phyloP scores from a whole-genome alignment of 2,113 vertebrate species.

The Hemiscyllium ocellatum region DNA sequence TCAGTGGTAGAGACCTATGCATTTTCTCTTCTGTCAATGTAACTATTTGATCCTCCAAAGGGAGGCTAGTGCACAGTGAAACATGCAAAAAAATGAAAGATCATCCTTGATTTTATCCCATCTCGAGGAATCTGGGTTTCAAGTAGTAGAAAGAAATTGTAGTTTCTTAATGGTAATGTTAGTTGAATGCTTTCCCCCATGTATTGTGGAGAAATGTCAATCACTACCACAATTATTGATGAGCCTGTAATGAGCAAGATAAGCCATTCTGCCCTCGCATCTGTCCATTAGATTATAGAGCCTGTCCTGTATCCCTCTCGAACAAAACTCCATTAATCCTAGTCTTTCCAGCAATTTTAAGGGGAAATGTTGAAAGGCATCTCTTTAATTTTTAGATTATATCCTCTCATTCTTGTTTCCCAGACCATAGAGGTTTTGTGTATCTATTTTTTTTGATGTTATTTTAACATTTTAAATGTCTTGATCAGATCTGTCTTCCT shows the following conservation, averaged over 20 bases:
- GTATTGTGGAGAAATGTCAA: background rate
- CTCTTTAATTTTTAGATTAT: background rate
- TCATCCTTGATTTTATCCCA: background rate
- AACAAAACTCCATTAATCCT: background rate
- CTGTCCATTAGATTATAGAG: background rate
- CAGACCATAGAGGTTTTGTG: background rate
- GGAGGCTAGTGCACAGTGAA: background rate
- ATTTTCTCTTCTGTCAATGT: background rate
- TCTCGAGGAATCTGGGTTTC: background rate
- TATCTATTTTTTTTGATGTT: background rate
- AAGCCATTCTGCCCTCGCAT: background rate
- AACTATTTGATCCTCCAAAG: background rate
- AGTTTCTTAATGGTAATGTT: background rate
- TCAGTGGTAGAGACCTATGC: background rate
- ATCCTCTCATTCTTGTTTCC: background rate
- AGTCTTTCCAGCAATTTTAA: background rate
- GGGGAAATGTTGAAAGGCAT: background rate
- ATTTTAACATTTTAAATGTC: background rate
- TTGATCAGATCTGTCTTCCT: background rate
- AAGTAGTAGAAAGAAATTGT: background rate
- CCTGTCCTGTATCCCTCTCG: too few relatives aligned
- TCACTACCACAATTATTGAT: background rate
- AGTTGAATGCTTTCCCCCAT: background rate
- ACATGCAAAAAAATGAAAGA: background rate
- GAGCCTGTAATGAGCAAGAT: background rate